Evolutionary conservation across 2,888 invertebrate species (phyloP).

Genomic region (Cyrtodaria siliqua): DNA sequence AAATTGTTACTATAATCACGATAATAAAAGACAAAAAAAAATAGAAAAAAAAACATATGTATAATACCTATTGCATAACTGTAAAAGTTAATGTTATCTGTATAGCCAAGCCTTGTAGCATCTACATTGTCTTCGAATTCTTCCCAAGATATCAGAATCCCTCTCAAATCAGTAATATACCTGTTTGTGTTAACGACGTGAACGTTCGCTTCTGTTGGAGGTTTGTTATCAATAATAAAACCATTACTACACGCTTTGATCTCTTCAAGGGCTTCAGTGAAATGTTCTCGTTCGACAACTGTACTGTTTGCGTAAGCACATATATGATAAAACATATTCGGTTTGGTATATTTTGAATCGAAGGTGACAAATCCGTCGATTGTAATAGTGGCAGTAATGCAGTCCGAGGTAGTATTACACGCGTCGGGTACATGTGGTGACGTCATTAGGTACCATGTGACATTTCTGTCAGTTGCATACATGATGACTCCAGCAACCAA

Average conservation of each 20-base stretch:
- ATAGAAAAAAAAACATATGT: too few relatives aligned
- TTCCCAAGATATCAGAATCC: conserved; percentile 21
- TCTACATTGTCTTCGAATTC: conserved; percentile 38
- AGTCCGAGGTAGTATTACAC: conserved; percentile 12
- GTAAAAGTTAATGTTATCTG: conserved; percentile 5
- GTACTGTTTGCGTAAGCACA: conserved; percentile 35
- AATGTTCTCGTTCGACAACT: conserved; percentile 9
- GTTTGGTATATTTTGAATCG: background rate
- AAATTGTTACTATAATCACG: too few relatives aligned
- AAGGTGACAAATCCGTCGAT: conserved; percentile 8
- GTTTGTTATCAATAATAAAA: conserved; percentile 34
- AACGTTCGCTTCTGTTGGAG: conserved; percentile 24
- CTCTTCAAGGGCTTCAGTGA: conserved; percentile 19
- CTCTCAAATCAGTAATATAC: conserved; percentile 13
- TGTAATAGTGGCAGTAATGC: conserved; percentile 14
- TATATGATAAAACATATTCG: conserved; percentile 23
- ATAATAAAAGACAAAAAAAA: too few relatives aligned
- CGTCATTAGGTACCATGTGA: conserved; percentile 48
- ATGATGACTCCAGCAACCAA: conserved; percentile 23
- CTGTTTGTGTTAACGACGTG: conserved; percentile 17
- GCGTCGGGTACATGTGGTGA: conserved; percentile 7
- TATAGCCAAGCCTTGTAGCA: conserved; percentile 21
- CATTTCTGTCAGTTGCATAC: conserved; percentile 27
- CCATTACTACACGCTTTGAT: conserved; percentile 45
- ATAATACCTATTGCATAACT: conserved; percentile 20